A percentile compares a stretch with the other conserved stretches of the same genome.
Evolutionary conservation across 2,797 vertebrate species (phyloP).

Genomic region (Hemitrygon akajei): DNA sequence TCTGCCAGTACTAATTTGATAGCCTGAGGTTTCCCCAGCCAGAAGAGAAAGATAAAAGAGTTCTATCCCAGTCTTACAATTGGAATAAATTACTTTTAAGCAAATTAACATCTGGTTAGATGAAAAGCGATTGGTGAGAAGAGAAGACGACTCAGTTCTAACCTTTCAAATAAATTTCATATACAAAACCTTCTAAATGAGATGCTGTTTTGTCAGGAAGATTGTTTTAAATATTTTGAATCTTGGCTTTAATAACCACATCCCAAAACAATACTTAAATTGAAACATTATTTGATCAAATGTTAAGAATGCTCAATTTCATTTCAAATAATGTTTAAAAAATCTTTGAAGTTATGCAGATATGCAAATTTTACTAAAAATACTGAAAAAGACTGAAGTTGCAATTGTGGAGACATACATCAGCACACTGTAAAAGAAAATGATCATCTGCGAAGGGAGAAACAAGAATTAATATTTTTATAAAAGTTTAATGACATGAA

Average conservation of each 20-base stretch:
- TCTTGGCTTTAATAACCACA: neutral
- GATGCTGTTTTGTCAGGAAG: neutral
- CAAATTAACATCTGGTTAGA: neutral
- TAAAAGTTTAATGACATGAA: too few relatives aligned
- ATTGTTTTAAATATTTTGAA: neutral
- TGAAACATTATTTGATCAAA: neutral
- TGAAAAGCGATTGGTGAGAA: neutral
- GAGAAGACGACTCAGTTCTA: neutral
- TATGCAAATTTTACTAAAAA: neutral
- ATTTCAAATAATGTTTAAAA: neutral
- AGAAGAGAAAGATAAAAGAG: neutral
- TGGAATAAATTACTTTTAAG: neutral
- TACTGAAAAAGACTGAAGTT: neutral
- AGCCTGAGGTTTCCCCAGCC: neutral
- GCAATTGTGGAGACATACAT: neutral
- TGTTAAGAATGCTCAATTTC: neutral
- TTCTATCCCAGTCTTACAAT: neutral
- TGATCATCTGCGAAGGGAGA: neutral
- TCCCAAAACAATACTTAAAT: neutral
- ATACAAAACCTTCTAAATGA: neutral
- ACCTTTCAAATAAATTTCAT: neutral
- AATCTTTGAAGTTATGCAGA: neutral
- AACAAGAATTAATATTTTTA: too few relatives aligned
- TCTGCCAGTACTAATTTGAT: neutral
- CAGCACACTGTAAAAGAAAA: neutral